A percentile compares a stretch with the other conserved stretches of the same genome.
These are phyloP conservation scores for Erebia epiphron DNA, from an alignment of 2,888 invertebrate species.

Conservation along the genomic window DNA sequence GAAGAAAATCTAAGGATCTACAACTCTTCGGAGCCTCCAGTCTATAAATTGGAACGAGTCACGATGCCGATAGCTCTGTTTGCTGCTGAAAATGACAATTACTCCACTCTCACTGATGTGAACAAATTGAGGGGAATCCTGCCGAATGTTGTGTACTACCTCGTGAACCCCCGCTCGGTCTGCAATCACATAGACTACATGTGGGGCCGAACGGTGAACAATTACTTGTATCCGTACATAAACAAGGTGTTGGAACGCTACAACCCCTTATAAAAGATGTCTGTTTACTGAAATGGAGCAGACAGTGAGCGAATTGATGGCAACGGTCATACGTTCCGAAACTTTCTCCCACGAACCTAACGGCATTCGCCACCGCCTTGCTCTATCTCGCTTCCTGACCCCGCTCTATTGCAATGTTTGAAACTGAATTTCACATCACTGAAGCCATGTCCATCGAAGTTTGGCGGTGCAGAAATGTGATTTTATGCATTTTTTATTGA, in stretches of 20 bases:
- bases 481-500: too few relatives aligned
- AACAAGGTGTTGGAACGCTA: not conserved
- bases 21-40: not conserved
- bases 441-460: too few relatives aligned
- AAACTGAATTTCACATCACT: too few relatives aligned
- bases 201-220: not conserved
- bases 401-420: too few relatives aligned
- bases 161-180: not conserved
- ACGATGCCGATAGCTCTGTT: not conserved
- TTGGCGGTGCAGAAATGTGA: too few relatives aligned
- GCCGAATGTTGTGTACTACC: slow-evolving; percentile 6
- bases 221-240: not conserved
- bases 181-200: not conserved
- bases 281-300: too few relatives aligned
- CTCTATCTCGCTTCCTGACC: too few relatives aligned
- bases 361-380: too few relatives aligned
- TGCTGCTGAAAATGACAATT: not conserved
- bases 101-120: not conserved
- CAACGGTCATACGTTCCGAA: too few relatives aligned
- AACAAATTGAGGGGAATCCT: not conserved
- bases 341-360: too few relatives aligned
- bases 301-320: too few relatives aligned
- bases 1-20: not conserved
- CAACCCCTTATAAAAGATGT: too few relatives aligned
- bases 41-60: not conserved